These are phyloP conservation scores for Matsumurasca onukii DNA, from an alignment of 1,140 invertebrate species.

Conservation along the genomic window DNA sequence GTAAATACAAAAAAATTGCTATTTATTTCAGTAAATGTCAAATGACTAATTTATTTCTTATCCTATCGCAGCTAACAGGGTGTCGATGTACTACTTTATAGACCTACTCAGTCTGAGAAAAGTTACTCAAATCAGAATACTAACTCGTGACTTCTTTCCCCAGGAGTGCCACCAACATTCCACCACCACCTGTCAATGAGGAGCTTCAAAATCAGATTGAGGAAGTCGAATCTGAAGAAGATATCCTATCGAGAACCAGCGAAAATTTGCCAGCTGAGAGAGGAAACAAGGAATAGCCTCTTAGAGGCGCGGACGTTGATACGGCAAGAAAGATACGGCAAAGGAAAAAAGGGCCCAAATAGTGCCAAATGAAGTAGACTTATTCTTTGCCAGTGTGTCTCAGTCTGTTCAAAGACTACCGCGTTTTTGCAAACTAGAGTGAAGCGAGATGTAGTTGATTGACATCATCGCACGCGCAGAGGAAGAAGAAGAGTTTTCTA, in stretches of 20 bases:
- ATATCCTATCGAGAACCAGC: background rate
- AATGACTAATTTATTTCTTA: too few species aligned
- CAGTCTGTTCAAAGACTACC: background rate
- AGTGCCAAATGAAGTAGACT: background rate
- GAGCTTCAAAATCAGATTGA: background rate
- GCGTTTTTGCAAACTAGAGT: background rate
- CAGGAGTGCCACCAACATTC: slow-evolving; percentile 9
- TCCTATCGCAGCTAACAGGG: too few species aligned
- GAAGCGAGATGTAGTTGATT: slow-evolving; percentile 2
- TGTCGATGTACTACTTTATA: too few species aligned
- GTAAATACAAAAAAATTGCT: too few species aligned
- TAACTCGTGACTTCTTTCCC: too few species aligned
- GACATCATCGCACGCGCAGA: background rate
- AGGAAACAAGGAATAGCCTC: slow-evolving; percentile 7
- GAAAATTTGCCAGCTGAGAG: background rate
- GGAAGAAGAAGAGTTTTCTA: slow-evolving; percentile 20
- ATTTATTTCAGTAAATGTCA: too few species aligned
- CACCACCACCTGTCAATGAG: slow-evolving; percentile 3
- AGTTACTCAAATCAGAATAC: too few species aligned
- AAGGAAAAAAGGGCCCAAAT: background rate
- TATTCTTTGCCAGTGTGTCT: slow-evolving; percentile 10
- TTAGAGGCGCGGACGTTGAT: slow-evolving; percentile 2
- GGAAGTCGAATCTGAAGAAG: slow-evolving; percentile 1
- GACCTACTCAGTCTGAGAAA: too few species aligned
- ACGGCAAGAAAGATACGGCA: background rate